Evolutionary conservation across 2,113 vertebrate genomes (phyloP).

Genomic region (Anoura caudifer): DNA sequence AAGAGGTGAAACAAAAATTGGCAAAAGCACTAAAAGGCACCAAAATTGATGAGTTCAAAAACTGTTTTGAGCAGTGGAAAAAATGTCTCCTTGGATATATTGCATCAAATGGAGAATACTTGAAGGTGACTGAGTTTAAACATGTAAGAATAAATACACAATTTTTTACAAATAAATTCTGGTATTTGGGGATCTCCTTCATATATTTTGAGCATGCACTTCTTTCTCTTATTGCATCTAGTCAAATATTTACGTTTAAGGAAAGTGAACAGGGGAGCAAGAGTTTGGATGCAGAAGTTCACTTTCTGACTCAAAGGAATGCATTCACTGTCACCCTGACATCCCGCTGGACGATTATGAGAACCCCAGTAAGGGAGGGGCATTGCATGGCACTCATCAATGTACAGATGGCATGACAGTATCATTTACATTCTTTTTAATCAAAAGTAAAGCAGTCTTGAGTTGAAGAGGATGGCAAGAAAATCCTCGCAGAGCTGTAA

Average conservation of each 20-base stretch:
- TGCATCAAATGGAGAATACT: no score
- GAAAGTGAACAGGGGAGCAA: slow-evolving; percentile 41
- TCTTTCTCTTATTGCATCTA: neutral
- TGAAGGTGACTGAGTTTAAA: no score
- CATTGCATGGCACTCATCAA: slow-evolving; percentile 66
- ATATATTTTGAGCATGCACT: neutral
- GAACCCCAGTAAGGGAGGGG: slow-evolving; percentile 49
- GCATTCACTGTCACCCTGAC: slow-evolving; percentile 49
- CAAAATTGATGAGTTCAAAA: no score
- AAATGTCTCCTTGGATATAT: no score
- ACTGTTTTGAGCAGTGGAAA: no score
- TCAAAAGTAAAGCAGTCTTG: slow-evolving; percentile 62
- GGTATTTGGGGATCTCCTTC: no score
- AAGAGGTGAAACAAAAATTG: no score
- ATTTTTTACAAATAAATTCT: no score
- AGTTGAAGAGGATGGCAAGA: slow-evolving; percentile 38
- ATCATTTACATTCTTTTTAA: slow-evolving; percentile 73
- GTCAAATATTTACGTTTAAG: slow-evolving; percentile 3
- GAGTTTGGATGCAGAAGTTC: slow-evolving; percentile 2
- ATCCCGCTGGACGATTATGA: slow-evolving; percentile 51
- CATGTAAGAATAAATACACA: no score
- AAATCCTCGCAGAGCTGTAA: neutral
- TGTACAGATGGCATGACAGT: slow-evolving; percentile 80
- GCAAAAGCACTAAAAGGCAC: no score
- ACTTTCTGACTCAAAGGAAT: slow-evolving; percentile 17